Evolutionary conservation across 1,140 invertebrate genomes (phyloP), one percentile per base, ranked within the genome.

Genomic region (Microplitis demolitor): DNA sequence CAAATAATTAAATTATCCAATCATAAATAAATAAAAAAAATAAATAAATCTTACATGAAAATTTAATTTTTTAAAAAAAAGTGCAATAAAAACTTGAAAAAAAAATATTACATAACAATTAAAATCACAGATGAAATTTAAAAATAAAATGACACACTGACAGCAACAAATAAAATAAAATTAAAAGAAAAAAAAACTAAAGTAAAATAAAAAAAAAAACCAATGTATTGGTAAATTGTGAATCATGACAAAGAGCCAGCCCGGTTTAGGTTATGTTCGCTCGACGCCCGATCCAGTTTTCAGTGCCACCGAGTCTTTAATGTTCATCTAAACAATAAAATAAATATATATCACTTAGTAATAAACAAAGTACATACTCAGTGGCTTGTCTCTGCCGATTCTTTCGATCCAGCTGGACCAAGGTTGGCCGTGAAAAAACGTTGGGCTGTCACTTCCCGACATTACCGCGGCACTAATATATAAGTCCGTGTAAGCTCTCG

Each of bases 401-500:
- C 79, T 82, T 77, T 87, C 86, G 62, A 87, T 87, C 86, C 85
- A 87, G 77, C 79, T 87, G 71, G 86, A 87, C 86, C 86, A 87
- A 53, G 86, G 86, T 74, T 87, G 86, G 76, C 86, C 86, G 79
- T 87, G 86, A 80, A 87, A 87, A 80, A 87, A 87, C 74, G 85
- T 87, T 80, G 85, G 86, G 79, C 86, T 87, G 81, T 87, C 85
- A 84, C 86, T 87, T 80, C 85, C 85, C 81, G 85, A 87, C 86
- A 87, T 87, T 80, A 78, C 80, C 79, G 77, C 79, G 79, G 78
- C 79, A 77, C 78, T 76, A 76, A 66, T 39, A 11, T 35, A 16
- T 50, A 16, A 66, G 16, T 66, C 35, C 39, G 45, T 66, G 37
- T 16, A 1, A 3, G 33, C 56, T 31, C 16, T 14, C 33, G 16